A percentile compares a stretch with the other conserved stretches of the same genome.
phyloP scores from a whole-genome alignment of 2,113 vertebrate genomes.

The Dendrocopos noguchii region DNA sequence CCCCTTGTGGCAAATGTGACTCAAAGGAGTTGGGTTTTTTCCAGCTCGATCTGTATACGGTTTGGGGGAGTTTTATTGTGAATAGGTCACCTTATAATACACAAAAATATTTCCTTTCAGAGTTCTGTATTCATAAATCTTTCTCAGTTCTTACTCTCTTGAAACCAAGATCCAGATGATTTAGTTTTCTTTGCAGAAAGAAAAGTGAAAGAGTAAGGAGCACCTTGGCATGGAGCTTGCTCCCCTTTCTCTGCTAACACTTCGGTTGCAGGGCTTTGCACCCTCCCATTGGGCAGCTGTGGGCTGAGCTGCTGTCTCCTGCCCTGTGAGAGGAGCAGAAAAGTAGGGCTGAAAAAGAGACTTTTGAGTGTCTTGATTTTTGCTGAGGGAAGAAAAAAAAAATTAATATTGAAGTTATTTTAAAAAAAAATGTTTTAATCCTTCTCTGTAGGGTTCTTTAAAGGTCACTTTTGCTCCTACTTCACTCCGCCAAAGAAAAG shows the following conservation, averaged over 20 bases:
- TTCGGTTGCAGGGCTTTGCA: background rate
- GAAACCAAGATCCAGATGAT: background rate
- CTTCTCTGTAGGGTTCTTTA: background rate
- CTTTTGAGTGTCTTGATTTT: background rate
- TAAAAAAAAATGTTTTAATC: background rate
- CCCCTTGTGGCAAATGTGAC: constrained; percentile 80
- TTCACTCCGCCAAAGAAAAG: background rate
- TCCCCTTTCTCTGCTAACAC: background rate
- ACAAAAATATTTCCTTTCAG: constrained; percentile 35
- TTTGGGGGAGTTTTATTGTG: constrained; percentile 62
- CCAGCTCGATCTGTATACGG: constrained; percentile 69
- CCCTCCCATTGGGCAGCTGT: background rate
- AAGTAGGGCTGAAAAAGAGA: background rate
- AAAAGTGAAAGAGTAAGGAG: background rate
- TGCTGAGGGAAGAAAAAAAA: background rate
- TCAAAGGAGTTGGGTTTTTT: constrained; percentile 78
- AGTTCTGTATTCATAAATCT: constrained; percentile 33
- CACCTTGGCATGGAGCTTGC: background rate
- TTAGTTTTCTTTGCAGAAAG: background rate
- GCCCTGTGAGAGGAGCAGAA: background rate
- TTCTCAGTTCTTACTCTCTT: background rate
- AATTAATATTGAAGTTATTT: background rate
- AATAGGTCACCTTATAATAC: constrained; percentile 51
- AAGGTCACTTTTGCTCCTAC: background rate
- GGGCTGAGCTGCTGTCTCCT: background rate